A percentile compares a stretch with the other conserved stretches of the same genome.
Conservation (phyloP, 1,140 invertebrate species). For the Eumaeus atala region DNA sequence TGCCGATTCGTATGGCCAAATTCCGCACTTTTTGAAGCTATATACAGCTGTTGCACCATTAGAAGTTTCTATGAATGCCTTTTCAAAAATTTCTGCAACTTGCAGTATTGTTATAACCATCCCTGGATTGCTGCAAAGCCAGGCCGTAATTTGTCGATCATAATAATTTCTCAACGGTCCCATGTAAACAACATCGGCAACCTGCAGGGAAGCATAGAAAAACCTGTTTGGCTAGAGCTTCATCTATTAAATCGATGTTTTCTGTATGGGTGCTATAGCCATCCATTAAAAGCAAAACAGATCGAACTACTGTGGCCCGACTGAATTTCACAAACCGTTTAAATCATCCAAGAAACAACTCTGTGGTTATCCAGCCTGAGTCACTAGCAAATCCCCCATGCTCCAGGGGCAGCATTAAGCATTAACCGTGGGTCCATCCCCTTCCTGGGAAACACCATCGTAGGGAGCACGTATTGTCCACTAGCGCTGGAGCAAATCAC, state of each 20-base stretch:
- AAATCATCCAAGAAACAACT: too few relatives aligned
- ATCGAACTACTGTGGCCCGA: constrained; percentile 23
- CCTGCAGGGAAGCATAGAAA: constrained; percentile 56
- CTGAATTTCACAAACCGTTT: constrained; percentile 20
- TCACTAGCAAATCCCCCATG: too few relatives aligned
- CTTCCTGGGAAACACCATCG: constrained; percentile 46
- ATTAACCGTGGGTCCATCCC: constrained; percentile 31
- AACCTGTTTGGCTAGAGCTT: too few relatives aligned
- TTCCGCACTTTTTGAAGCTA: constrained; percentile 38
- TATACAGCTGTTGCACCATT: constrained; percentile 40
- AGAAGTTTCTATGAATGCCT: constrained; percentile 35
- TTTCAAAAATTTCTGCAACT: constrained; percentile 37
- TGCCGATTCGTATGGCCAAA: constrained; percentile 28
- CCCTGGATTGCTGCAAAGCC: constrained; percentile 39
- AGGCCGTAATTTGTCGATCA: constrained; percentile 33
- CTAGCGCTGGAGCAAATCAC: constrained; percentile 52
- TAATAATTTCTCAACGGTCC: constrained; percentile 45
- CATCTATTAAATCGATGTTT: constrained; percentile 36
- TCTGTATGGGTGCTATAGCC: constrained; percentile 37
- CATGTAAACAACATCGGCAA: constrained; percentile 54
- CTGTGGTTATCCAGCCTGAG: too few relatives aligned
- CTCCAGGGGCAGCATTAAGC: too few relatives aligned
- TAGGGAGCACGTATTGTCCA: constrained; percentile 43
- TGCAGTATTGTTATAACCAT: constrained; percentile 29
- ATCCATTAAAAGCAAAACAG: constrained; percentile 44